Evolutionary conservation across 2,113 vertebrate species (phyloP).

Genomic region (Hyaena hyaena): DNA sequence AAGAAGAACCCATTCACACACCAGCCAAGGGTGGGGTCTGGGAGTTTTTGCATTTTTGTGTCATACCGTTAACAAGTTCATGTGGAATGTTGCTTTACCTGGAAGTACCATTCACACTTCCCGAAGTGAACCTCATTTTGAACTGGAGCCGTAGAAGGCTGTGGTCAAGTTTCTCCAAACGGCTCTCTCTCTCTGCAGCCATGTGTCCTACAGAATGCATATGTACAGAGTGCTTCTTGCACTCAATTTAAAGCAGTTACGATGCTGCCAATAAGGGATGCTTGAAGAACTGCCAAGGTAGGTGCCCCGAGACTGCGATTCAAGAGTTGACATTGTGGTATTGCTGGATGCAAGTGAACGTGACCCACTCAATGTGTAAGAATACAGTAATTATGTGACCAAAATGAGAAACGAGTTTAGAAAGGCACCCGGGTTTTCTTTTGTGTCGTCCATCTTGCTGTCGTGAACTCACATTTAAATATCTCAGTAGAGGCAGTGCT

Average conservation of each 20-base stretch:
- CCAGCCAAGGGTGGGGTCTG: background rate
- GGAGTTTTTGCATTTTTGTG: slow-evolving; percentile 33
- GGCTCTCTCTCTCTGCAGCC: background rate
- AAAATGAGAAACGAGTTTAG: background rate
- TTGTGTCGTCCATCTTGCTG: background rate
- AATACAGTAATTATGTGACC: background rate
- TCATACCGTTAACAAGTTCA: slow-evolving; percentile 43
- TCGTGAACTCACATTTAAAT: background rate
- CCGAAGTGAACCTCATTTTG: background rate
- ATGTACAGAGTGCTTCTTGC: background rate
- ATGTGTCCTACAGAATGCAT: background rate
- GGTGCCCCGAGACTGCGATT: background rate
- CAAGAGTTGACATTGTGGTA: background rate
- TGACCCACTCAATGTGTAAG: background rate
- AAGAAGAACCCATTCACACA: background rate
- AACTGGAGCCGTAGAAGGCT: background rate
- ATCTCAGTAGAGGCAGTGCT: background rate
- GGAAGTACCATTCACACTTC: slow-evolving; percentile 9
- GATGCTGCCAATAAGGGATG: background rate
- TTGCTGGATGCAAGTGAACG: background rate
- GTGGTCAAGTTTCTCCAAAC: slow-evolving; percentile 17
- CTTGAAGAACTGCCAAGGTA: background rate
- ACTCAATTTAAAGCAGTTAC: background rate
- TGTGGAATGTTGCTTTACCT: slow-evolving; percentile 39
- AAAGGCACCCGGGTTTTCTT: background rate